Conservation (phyloP, 1,140 invertebrate genomes). For the Liolophura sinensis region DNA sequence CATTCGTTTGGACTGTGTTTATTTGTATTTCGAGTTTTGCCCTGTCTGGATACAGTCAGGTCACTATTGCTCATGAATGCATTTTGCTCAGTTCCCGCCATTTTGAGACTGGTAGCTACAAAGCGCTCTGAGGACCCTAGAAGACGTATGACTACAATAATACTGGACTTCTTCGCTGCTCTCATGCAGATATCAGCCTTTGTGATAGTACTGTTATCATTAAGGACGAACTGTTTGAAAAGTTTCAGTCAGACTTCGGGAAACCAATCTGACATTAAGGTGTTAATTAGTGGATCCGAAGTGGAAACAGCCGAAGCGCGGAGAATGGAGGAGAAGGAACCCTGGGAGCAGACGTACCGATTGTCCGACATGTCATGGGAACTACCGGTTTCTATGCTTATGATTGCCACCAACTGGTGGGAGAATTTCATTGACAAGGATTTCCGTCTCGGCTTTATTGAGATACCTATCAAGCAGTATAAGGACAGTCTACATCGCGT, state of each 20-base stretch:
- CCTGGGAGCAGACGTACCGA: conserved; percentile 23
- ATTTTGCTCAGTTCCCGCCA: conserved; percentile 83
- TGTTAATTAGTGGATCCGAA: neutral
- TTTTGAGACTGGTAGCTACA: conserved; percentile 52
- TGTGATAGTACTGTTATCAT: conserved; percentile 26
- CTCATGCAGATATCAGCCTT: conserved; percentile 32
- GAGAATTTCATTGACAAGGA: conserved; percentile 88
- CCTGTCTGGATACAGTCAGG: conserved; percentile 88
- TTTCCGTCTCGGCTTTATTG: conserved; percentile 26
- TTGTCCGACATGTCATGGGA: conserved; percentile 69
- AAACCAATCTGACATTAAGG: neutral
- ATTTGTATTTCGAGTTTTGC: conserved; percentile 83
- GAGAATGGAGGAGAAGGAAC: neutral
- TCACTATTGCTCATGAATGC: conserved; percentile 95
- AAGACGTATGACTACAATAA: conserved; percentile 23
- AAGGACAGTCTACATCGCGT: conserved; percentile 27
- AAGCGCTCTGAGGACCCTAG: conserved; percentile 27
- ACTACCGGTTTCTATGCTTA: conserved; percentile 80
- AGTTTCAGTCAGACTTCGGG: neutral
- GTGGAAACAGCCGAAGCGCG: neutral
- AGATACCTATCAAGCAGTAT: conserved; percentile 28
- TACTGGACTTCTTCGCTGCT: conserved; percentile 28
- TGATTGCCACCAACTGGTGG: conserved; percentile 94
- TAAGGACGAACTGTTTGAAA: conserved; percentile 29
- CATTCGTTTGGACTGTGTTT: conserved; percentile 83